A percentile compares a stretch with the other conserved stretches of the same genome.
phyloP scores from a whole-genome alignment of 2,888 invertebrate genomes.

The Cataglyphis albicans region DNA sequence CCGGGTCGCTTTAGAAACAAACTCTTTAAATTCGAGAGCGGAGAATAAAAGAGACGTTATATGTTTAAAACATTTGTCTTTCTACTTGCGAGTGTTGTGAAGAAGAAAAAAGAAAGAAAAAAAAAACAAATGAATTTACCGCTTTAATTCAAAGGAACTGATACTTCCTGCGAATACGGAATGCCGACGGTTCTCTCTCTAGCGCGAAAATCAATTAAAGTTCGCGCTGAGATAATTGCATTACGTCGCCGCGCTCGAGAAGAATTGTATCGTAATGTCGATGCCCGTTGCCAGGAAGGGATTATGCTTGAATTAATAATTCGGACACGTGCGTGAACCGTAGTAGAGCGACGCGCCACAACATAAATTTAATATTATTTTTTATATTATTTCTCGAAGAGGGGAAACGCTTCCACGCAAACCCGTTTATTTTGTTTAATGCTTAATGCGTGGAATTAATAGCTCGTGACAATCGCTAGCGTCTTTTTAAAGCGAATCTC shows the following conservation, averaged over 20 bases:
- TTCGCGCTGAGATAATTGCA: conserved; percentile 39
- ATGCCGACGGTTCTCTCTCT: background rate
- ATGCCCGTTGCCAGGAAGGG: background rate
- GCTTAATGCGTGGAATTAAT: conserved; percentile 36
- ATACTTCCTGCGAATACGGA: conserved; percentile 6
- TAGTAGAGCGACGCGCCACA: background rate
- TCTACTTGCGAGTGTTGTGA: background rate
- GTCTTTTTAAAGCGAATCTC: conserved; percentile 1
- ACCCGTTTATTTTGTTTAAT: conserved; percentile 45
- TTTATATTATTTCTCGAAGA: conserved; percentile 12
- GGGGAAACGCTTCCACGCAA: background rate
- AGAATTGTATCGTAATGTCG: conserved; percentile 42
- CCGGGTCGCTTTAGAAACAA: background rate
- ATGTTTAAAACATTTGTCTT: background rate
- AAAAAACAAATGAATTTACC: background rate
- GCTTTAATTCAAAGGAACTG: conserved; percentile 4
- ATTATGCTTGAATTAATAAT: conserved; percentile 49
- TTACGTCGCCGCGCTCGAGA: conserved; percentile 29
- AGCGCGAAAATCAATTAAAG: conserved; percentile 39
- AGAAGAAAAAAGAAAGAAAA: too few relatives aligned
- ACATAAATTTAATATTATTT: conserved; percentile 50
- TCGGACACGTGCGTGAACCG: conserved; percentile 16
- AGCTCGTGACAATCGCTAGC: conserved; percentile 36
- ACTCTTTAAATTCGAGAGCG: background rate
- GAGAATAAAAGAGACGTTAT: background rate